phyloP scores from a whole-genome alignment of 1,140 invertebrate species.

The Tenebrio molitor region DNA sequence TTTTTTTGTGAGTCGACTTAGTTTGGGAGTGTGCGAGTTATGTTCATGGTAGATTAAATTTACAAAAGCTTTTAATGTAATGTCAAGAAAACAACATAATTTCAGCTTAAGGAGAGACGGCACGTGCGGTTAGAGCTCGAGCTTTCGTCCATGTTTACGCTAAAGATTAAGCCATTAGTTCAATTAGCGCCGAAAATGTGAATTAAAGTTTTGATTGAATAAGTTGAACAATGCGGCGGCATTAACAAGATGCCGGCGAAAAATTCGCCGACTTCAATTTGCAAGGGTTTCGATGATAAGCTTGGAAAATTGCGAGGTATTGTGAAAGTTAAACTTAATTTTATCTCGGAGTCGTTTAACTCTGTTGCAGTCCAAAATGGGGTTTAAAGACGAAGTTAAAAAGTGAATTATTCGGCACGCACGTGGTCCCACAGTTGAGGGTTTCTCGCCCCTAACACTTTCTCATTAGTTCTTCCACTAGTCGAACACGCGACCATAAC shows the following conservation, averaged over 20 bases:
- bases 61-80: slow-evolving; percentile 15
- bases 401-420: slow-evolving; percentile 32
- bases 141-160: slow-evolving; percentile 13
- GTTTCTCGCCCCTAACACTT: slow-evolving; percentile 13
- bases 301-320: slow-evolving; percentile 2
- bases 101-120: slow-evolving; percentile 7
- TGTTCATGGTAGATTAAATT: slow-evolving; percentile 17
- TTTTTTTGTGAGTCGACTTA: no score
- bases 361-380: slow-evolving; percentile 16
- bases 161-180: slow-evolving; percentile 17
- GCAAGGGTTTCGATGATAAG: slow-evolving; percentile 2
- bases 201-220: slow-evolving; percentile 37
- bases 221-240: slow-evolving; percentile 28
- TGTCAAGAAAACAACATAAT: slow-evolving; percentile 34
- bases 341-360: slow-evolving; percentile 17
- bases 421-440: background rate
- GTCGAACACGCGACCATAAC: slow-evolving; percentile 35
- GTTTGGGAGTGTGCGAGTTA: no score
- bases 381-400: slow-evolving; percentile 3
- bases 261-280: slow-evolving; percentile 10
- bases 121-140: slow-evolving; percentile 18
- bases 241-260: slow-evolving; percentile 1
- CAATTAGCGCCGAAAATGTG: slow-evolving; percentile 4
- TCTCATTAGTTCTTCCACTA: slow-evolving; percentile 28
- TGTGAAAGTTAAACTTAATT: slow-evolving; percentile 33